These are phyloP conservation scores for Oasisia sp. DNA, from an alignment of 2,888 invertebrate species.

Conservation along the genomic window DNA sequence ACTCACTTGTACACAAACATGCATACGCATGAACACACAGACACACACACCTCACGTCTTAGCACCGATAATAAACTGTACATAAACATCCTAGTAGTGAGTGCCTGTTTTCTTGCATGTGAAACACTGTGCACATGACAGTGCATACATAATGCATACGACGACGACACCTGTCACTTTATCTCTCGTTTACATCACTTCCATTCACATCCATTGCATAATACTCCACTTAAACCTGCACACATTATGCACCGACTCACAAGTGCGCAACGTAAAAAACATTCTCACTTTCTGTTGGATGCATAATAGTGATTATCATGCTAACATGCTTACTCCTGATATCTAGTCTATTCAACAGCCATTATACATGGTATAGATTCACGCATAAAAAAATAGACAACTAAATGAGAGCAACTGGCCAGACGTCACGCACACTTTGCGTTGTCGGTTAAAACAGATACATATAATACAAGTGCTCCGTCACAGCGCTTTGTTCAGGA, in stretches of 20 bases:
- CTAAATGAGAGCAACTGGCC: not conserved
- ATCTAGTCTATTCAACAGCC: not conserved
- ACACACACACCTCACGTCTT: too few species aligned
- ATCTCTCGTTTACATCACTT: not conserved
- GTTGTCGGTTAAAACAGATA: not conserved
- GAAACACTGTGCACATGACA: not conserved
- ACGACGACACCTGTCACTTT: not conserved
- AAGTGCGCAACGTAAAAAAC: not conserved
- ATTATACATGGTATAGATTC: not conserved
- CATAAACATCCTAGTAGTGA: not conserved
- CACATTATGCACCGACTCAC: not conserved
- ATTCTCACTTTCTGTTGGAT: not conserved
- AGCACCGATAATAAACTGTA: too few species aligned
- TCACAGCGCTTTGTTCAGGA: not conserved
- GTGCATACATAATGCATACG: not conserved
- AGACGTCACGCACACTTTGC: not conserved
- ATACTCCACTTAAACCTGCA: not conserved
- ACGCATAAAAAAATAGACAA: not conserved
- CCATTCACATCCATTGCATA: not conserved
- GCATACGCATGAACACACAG: not conserved
- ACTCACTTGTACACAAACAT: not conserved
- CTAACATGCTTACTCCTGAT: not conserved
- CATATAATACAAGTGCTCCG: not conserved
- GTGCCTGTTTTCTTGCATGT: not conserved
- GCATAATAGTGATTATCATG: not conserved